Conservation (phyloP, 2,113 vertebrate genomes). For the Oncorhynchus clarkii region DNA sequence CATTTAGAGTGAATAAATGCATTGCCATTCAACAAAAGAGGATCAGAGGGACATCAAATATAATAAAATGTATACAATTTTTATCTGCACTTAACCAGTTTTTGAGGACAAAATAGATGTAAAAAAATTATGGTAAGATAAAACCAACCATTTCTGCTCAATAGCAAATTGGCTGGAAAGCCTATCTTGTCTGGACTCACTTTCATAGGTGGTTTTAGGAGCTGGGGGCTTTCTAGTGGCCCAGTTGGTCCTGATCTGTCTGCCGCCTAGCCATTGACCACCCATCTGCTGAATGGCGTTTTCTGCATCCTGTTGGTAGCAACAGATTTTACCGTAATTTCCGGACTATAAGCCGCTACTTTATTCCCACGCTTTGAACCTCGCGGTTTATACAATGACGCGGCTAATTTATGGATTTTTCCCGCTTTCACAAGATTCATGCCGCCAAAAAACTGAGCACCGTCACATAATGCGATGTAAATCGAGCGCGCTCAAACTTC, state of each 20-base stretch:
- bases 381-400: too few relatives aligned
- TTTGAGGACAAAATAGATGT: not conserved
- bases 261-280: slow-evolving; percentile 95
- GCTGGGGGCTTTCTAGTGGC: slow-evolving; percentile 96
- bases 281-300: slow-evolving; percentile 99
- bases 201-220: slow-evolving; percentile 90
- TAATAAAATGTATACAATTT: not conserved
- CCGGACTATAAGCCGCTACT: too few relatives aligned
- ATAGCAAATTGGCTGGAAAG: not conserved
- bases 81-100: not conserved
- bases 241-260: slow-evolving; percentile 99
- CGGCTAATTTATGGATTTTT: too few relatives aligned
- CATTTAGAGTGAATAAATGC: not conserved
- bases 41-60: not conserved
- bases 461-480: too few relatives aligned
- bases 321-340: not conserved
- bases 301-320: slow-evolving; percentile 84
- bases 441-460: too few relatives aligned
- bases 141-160: not conserved
- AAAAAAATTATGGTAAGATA: not conserved
- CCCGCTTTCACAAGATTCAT: too few relatives aligned
- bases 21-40: not conserved
- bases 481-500: too few relatives aligned
- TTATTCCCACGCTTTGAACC: too few relatives aligned
- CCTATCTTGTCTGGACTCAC: slow-evolving; percentile 67